A percentile compares a stretch with the other conserved stretches of the same genome.
Conservation (phyloP, 2,888 invertebrate genomes). For the Drosophila helvetica region DNA sequence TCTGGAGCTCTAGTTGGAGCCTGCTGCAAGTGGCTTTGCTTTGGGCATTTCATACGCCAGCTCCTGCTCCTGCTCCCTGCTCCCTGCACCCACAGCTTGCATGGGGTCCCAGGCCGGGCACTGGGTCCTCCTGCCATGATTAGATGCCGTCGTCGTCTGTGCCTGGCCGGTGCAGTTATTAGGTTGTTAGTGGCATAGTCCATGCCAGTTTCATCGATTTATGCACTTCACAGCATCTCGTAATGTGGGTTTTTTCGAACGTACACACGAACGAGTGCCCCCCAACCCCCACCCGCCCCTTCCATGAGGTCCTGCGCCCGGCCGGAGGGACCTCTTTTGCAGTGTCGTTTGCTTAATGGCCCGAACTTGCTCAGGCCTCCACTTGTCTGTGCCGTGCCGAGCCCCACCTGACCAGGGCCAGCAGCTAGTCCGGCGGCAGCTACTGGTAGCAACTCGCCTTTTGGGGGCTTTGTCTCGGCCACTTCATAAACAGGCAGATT, state of each 20-base stretch:
- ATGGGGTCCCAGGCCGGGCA: not conserved
- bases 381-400: not conserved
- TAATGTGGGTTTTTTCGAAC: slow-evolving; percentile 52
- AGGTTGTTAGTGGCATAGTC: slow-evolving; percentile 81
- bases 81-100: not conserved
- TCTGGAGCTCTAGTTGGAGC: slow-evolving; percentile 19
- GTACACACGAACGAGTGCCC: slow-evolving; percentile 29
- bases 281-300: not conserved
- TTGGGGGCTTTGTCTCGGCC: slow-evolving; percentile 38
- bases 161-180: slow-evolving; percentile 71
- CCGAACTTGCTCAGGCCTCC: slow-evolving; percentile 43
- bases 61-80: slow-evolving; percentile 21
- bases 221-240: slow-evolving; percentile 74
- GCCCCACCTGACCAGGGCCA: not conserved
- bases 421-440: slow-evolving; percentile 1
- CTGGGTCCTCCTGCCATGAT: slow-evolving; percentile 54
- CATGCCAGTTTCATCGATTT: slow-evolving; percentile 80
- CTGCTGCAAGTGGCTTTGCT: slow-evolving; percentile 79
- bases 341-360: slow-evolving; percentile 65
- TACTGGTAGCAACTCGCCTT: slow-evolving; percentile 1
- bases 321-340: slow-evolving; percentile 34
- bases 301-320: slow-evolving; percentile 30
- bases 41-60: slow-evolving; percentile 62
- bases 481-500: slow-evolving; percentile 41
- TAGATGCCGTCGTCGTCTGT: slow-evolving; percentile 71